A percentile compares a stretch with the other conserved stretches of the same genome.
Evolutionary conservation across 1,140 invertebrate genomes (phyloP).

Genomic region (Paraescarpia echinospica): DNA sequence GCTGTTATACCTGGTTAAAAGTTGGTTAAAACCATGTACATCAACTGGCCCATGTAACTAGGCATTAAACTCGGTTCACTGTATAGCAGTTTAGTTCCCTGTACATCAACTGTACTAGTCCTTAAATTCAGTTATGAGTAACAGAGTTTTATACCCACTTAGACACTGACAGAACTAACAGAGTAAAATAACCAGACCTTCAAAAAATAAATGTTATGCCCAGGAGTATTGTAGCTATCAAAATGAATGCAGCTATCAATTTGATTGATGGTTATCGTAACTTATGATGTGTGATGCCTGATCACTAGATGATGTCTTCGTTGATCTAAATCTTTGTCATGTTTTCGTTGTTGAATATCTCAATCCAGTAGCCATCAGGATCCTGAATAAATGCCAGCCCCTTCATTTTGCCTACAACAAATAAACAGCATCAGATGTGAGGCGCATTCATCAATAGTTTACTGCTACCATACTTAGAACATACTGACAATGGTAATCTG

Average conservation of each 20-base stretch:
- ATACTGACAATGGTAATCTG: too few relatives aligned
- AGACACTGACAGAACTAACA: background rate
- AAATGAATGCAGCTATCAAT: background rate
- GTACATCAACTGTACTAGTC: background rate
- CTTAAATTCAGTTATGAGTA: background rate
- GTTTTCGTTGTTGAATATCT: constrained; percentile 74
- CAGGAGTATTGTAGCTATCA: background rate
- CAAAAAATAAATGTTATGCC: background rate
- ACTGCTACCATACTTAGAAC: background rate
- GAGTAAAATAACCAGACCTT: background rate
- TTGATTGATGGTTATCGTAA: background rate
- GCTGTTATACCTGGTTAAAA: background rate
- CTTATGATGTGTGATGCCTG: background rate
- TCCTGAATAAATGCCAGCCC: constrained; percentile 91
- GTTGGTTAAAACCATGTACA: too few relatives aligned
- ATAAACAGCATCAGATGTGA: constrained; percentile 28
- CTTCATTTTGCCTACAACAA: constrained; percentile 78
- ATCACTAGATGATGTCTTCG: background rate
- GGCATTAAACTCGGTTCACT: background rate
- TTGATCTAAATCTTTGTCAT: constrained; percentile 28
- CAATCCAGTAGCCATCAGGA: constrained; percentile 96
- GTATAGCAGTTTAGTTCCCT: too few relatives aligned
- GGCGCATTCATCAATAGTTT: background rate
- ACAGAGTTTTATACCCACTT: background rate
- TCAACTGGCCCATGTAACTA: too few relatives aligned